Conservation (phyloP, 2,113 vertebrate species). For the Marmota flaviventris region DNA sequence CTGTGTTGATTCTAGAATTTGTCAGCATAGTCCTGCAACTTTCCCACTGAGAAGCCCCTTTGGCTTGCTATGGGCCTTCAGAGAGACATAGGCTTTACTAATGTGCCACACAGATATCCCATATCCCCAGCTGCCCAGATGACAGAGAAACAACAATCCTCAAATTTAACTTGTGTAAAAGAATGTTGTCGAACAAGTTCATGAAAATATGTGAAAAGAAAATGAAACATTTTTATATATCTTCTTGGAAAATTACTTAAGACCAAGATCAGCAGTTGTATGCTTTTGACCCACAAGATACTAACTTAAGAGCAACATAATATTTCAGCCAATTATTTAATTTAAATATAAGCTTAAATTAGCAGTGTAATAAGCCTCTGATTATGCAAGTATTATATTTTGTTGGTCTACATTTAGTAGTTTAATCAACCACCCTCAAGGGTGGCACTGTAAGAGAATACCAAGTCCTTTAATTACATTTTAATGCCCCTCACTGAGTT, state of each 20-base stretch:
- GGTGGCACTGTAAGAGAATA: not conserved
- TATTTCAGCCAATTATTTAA: not conserved
- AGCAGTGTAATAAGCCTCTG: not conserved
- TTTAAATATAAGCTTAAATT: constrained; percentile 67
- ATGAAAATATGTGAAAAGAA: constrained; percentile 58
- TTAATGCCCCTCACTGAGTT: constrained; percentile 19
- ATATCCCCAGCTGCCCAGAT: not conserved
- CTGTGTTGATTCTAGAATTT: not conserved
- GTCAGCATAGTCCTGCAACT: not conserved
- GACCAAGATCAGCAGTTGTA: not conserved
- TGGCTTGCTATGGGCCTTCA: fast-evolving
- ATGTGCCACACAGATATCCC: not conserved
- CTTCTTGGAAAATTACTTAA: not conserved
- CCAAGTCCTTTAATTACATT: not conserved
- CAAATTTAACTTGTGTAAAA: constrained; percentile 42
- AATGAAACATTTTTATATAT: not conserved
- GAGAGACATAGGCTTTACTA: not conserved
- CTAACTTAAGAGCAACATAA: not conserved
- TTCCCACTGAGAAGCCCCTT: not conserved
- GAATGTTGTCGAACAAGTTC: constrained; percentile 41
- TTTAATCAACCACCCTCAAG: constrained; percentile 36
- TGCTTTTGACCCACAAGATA: not conserved
- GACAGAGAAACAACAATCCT: not conserved
- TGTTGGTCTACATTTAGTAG: not conserved
- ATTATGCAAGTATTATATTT: constrained; percentile 28